A percentile compares a stretch with the other conserved stretches of the same genome.
These are phyloP conservation scores for Papilio demoleus DNA, from an alignment of 2,888 invertebrate genomes.

Conservation along the genomic window DNA sequence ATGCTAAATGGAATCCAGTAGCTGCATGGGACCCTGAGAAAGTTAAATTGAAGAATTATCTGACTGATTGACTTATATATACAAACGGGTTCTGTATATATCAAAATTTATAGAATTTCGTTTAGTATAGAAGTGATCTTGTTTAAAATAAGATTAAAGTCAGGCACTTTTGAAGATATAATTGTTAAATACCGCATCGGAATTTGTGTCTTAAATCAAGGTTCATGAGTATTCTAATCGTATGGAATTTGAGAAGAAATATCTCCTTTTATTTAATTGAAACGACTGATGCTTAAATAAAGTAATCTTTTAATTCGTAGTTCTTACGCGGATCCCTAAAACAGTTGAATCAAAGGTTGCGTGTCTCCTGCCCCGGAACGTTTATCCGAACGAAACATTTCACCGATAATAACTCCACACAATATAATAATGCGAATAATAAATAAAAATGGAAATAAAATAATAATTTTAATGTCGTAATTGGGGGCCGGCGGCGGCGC, in stretches of 20 bases:
- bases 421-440: slow-evolving; percentile 84
- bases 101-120: not conserved
- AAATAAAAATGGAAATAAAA: slow-evolving; percentile 84
- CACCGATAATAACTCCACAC: slow-evolving; percentile 83
- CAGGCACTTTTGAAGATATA: no score
- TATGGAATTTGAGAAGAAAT: no score
- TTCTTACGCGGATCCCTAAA: slow-evolving; percentile 62
- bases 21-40: slow-evolving; percentile 79
- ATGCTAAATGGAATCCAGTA: slow-evolving; percentile 74
- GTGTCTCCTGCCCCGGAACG: slow-evolving; percentile 72
- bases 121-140: not conserved
- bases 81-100: slow-evolving; percentile 59
- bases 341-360: slow-evolving; percentile 62
- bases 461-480: slow-evolving; percentile 83
- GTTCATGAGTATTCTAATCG: not conserved
- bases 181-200: no score
- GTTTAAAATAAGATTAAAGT: not conserved
- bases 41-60: slow-evolving; percentile 64
- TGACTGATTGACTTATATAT: slow-evolving; percentile 54
- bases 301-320: not conserved
- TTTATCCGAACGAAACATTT: slow-evolving; percentile 84
- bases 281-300: not conserved
- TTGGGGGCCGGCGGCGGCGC: slow-evolving; percentile 74
- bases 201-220: no score
- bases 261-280: no score